Evolutionary conservation across 2,888 invertebrate genomes (phyloP).

Genomic region (Girardia tigrina): DNA sequence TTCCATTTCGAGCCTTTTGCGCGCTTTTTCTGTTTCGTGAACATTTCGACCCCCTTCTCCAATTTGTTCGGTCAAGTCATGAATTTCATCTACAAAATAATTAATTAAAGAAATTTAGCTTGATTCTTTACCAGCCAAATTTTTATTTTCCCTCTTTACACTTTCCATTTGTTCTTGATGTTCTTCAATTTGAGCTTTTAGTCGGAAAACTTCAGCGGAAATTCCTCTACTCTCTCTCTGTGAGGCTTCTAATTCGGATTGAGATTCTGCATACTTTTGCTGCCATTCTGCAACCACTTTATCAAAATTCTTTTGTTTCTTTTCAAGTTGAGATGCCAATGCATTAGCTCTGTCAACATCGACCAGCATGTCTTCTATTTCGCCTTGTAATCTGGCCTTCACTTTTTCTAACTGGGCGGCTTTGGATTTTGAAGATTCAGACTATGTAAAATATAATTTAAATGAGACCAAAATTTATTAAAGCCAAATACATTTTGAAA

Average conservation of each 20-base stretch:
- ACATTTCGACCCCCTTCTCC: slow-evolving; percentile 98
- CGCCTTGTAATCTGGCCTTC: slow-evolving; percentile 85
- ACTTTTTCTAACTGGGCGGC: slow-evolving; percentile 65
- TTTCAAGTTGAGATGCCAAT: slow-evolving; percentile 70
- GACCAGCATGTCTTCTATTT: slow-evolving; percentile 90
- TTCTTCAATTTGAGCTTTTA: slow-evolving; percentile 88
- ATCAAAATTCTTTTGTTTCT: slow-evolving; percentile 99
- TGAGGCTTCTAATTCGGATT: slow-evolving; percentile 77
- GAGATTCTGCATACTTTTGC: slow-evolving; percentile 59
- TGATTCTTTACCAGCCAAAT: slow-evolving; percentile 60
- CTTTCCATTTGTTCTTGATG: slow-evolving; percentile 91
- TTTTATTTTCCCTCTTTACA: slow-evolving; percentile 97
- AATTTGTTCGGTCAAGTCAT: slow-evolving; percentile 96
- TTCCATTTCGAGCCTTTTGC: slow-evolving; percentile 94
- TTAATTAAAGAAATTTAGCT: too few species aligned
- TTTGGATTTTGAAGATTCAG: slow-evolving; percentile 35
- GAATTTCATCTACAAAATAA: slow-evolving; percentile 69
- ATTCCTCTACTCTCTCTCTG: slow-evolving; percentile 99
- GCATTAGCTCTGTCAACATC: slow-evolving; percentile 83
- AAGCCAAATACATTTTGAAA: too few species aligned
- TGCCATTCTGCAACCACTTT: slow-evolving; percentile 99
- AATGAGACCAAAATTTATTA: too few species aligned
- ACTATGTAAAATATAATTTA: not conserved
- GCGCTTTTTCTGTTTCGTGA: slow-evolving; percentile 95
- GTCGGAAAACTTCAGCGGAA: slow-evolving; percentile 96